phyloP scores from a whole-genome alignment of 1,140 invertebrate genomes.

The Magallana ariakensis region DNA sequence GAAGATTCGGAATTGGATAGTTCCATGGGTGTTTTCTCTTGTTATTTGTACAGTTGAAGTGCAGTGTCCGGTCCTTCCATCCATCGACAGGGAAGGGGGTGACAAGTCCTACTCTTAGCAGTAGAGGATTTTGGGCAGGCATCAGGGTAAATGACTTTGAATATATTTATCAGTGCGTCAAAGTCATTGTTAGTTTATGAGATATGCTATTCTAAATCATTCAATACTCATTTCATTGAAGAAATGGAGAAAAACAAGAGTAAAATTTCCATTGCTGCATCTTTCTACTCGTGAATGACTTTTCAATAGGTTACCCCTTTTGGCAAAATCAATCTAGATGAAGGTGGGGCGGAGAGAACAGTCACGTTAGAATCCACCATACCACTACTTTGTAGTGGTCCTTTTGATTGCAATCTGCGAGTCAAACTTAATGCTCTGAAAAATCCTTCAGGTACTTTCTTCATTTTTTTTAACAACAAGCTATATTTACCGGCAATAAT shows the following conservation, averaged over 20 bases:
- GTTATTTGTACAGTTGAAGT: constrained; percentile 42
- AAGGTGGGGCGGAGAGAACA: constrained; percentile 50
- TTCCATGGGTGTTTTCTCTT: too few relatives aligned
- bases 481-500: too few relatives aligned
- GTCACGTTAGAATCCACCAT: constrained; percentile 56
- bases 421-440: constrained; percentile 48
- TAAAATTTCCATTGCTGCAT: too few relatives aligned
- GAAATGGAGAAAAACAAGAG: too few relatives aligned
- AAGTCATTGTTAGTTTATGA: too few relatives aligned
- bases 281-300: neutral
- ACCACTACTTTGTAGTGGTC: constrained; percentile 52
- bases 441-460: constrained; percentile 41
- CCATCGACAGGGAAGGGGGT: neutral
- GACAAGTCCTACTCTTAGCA: constrained; percentile 27
- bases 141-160: constrained; percentile 44
- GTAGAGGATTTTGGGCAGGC: constrained; percentile 53
- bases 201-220: too few relatives aligned
- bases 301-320: constrained; percentile 40
- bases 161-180: neutral
- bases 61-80: constrained; percentile 47
- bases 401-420: constrained; percentile 47
- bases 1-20: too few relatives aligned
- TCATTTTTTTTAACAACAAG: neutral
- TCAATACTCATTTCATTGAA: too few relatives aligned
- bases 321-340: constrained; percentile 44